A percentile compares a stretch with the other conserved stretches of the same genome.
phyloP scores from a whole-genome alignment of 64 coral and sea anemone species.

The Montipora sp. region DNA sequence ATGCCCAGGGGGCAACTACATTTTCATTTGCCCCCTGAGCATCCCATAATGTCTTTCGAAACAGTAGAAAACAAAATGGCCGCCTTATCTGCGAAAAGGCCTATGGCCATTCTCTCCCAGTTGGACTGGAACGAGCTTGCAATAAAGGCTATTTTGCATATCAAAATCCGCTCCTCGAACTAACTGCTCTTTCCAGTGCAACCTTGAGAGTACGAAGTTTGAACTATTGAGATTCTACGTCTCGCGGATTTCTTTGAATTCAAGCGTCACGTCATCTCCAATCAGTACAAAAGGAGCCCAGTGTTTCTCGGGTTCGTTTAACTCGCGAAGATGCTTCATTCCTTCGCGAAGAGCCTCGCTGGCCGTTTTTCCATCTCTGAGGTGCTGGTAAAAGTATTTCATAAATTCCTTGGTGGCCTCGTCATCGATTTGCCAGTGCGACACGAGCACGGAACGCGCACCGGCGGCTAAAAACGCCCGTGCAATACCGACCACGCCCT shows the following conservation, averaged over 20 bases:
- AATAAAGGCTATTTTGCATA: too few species aligned
- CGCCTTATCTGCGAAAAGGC: too few species aligned
- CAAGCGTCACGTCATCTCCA: constrained; percentile 13
- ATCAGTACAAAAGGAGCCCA: constrained; percentile 14
- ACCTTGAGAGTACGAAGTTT: too few species aligned
- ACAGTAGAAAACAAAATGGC: too few species aligned
- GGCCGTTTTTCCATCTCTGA: background rate
- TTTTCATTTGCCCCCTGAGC: too few species aligned
- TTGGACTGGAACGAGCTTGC: too few species aligned
- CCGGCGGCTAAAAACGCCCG: constrained; percentile 17
- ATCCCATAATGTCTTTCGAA: too few species aligned
- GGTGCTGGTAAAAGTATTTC: background rate
- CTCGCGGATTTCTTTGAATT: background rate
- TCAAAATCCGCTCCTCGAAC: too few species aligned
- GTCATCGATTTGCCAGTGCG: background rate
- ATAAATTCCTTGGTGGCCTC: background rate
- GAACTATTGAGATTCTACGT: too few species aligned
- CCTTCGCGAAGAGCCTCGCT: background rate
- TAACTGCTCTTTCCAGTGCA: too few species aligned
- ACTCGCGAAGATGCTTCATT: background rate
- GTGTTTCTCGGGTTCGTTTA: background rate
- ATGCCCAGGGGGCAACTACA: too few species aligned
- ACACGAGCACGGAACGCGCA: background rate
- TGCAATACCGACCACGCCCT: constrained; percentile 11
- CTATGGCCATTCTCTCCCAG: too few species aligned